A percentile compares a stretch with the other conserved stretches of the same genome.
Evolutionary conservation across 2,113 vertebrate genomes (phyloP).

Genomic region (Dipodomys stephensi): DNA sequence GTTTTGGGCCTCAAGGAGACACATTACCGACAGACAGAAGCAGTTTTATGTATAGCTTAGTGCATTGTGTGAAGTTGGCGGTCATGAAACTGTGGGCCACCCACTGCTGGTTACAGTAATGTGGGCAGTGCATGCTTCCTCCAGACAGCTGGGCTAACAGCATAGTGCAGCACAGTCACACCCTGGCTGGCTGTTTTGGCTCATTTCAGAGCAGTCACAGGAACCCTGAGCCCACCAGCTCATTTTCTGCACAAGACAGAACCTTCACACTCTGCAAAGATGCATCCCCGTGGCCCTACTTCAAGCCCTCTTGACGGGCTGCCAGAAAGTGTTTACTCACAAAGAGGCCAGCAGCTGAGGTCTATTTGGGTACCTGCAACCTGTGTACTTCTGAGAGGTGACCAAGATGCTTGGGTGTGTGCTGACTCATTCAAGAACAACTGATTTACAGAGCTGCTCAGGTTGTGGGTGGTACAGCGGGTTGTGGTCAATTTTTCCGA

Average conservation of each 20-base stretch:
- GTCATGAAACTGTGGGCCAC: conserved; percentile 32
- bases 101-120: conserved; percentile 37
- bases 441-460: conserved; percentile 45
- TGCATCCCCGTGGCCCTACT: too few relatives aligned
- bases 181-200: conserved; percentile 52
- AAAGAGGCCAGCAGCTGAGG: neutral
- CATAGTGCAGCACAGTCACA: neutral
- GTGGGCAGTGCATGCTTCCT: conserved; percentile 67
- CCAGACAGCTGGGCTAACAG: neutral
- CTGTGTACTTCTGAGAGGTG: conserved; percentile 56
- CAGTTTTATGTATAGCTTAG: conserved; percentile 37
- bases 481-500: conserved; percentile 76
- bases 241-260: neutral
- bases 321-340: neutral
- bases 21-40: conserved; percentile 10
- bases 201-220: conserved; percentile 5
- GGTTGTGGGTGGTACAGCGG: conserved; percentile 36
- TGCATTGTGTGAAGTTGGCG: conserved; percentile 49
- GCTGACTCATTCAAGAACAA: conserved; percentile 84
- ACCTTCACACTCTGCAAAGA: neutral
- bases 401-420: conserved; percentile 65
- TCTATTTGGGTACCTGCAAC: conserved; percentile 41
- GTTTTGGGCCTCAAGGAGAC: neutral
- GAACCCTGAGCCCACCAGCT: neutral
- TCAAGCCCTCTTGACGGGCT: neutral